These are phyloP conservation scores for Motacilla alba DNA, from an alignment of 2,113 vertebrate species.

Conservation along the genomic window DNA sequence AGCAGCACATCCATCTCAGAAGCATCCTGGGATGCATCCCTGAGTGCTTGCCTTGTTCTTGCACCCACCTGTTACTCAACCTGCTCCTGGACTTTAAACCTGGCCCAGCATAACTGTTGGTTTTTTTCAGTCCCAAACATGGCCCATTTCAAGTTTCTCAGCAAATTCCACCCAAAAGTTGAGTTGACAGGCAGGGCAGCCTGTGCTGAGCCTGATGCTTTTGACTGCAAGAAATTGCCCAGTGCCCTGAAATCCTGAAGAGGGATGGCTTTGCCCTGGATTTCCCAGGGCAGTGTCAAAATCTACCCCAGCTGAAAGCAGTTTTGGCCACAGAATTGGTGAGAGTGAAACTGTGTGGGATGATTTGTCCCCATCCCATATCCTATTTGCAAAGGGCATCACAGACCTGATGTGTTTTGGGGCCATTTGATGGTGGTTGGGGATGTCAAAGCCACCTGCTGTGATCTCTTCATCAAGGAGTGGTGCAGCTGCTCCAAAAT, in stretches of 20 bases:
- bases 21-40: neutral
- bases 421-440: fast-evolving
- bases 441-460: neutral
- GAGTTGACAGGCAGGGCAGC: neutral
- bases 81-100: neutral
- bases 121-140: neutral
- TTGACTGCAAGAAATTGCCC: neutral
- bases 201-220: neutral
- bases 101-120: neutral
- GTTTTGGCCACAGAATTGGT: neutral
- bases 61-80: neutral
- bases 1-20: neutral
- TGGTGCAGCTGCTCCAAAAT: neutral
- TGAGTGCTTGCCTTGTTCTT: neutral
- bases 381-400: neutral
- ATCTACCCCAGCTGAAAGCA: neutral
- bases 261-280: neutral
- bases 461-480: fast-evolving
- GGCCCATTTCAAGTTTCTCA: neutral
- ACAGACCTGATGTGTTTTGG: neutral
- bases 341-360: neutral
- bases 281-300: neutral
- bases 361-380: neutral
- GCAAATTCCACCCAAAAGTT: neutral
- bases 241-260: neutral